Percentiles rank a stretch among this genome's conserved stretches.
phyloP scores from a whole-genome alignment of 1,140 invertebrate genomes.

The Battus philenor region DNA sequence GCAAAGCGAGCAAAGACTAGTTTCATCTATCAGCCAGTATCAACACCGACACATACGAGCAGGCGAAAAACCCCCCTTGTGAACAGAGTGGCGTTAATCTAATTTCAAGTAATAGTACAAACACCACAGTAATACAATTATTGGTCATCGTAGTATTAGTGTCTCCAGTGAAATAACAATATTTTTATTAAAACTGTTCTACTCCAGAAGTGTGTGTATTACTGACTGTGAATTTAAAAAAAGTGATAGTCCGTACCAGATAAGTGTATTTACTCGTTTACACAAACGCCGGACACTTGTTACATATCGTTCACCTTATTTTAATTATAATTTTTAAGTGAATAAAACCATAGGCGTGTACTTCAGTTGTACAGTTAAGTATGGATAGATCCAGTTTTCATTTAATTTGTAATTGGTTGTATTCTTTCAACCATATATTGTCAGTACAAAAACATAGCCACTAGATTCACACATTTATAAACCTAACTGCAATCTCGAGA shows the following conservation, averaged over 20 bases:
- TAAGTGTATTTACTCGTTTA: slow-evolving; percentile 60
- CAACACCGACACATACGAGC: slow-evolving; percentile 60
- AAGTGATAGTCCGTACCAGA: slow-evolving; percentile 61
- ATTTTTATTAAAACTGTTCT: no score
- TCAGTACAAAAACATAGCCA: slow-evolving; percentile 41
- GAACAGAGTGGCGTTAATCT: slow-evolving; percentile 75
- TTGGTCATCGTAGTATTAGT: slow-evolving; percentile 2
- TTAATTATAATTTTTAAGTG: slow-evolving; percentile 29
- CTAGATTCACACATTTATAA: slow-evolving; percentile 31
- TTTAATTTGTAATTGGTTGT: slow-evolving; percentile 3
- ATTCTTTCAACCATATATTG: slow-evolving; percentile 25
- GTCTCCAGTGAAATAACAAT: slow-evolving; percentile 17
- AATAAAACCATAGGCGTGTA: slow-evolving; percentile 15
- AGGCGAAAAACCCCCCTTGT: slow-evolving; percentile 77
- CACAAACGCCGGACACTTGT: slow-evolving; percentile 57
- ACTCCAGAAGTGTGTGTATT: slow-evolving; percentile 22
- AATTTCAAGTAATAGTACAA: no score
- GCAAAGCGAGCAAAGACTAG: slow-evolving; percentile 66
- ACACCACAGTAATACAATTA: no score
- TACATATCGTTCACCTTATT: slow-evolving; percentile 70
- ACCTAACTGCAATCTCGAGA: no score
- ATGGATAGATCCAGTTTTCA: background rate
- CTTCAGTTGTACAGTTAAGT: slow-evolving; percentile 16
- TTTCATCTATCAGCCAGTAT: slow-evolving; percentile 62
- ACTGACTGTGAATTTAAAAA: slow-evolving; percentile 27